A percentile compares a stretch with the other conserved stretches of the same genome.
Evolutionary conservation across 2,888 invertebrate species (phyloP).

Genomic region (Mesoligia furuncula): DNA sequence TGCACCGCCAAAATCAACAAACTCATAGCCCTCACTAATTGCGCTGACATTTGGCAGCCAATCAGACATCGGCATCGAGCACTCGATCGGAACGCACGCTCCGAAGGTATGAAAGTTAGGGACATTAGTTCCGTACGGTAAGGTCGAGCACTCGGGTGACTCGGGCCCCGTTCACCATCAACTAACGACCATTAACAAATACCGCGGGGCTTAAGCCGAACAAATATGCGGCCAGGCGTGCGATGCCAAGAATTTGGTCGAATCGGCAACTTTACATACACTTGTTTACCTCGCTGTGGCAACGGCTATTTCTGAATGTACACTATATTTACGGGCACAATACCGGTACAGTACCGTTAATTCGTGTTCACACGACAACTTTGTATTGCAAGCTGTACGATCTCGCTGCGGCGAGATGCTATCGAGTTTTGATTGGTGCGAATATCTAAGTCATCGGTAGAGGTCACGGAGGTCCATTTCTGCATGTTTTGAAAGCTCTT

Average conservation of each 20-base stretch:
- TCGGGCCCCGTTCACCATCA: constrained; percentile 70
- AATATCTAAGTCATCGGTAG: constrained; percentile 31
- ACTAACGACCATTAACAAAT: constrained; percentile 75
- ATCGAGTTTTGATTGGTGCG: constrained; percentile 30
- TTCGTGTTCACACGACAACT: constrained; percentile 66
- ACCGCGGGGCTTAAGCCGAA: constrained; percentile 68
- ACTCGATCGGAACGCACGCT: constrained; percentile 36
- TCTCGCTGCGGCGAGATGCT: constrained; percentile 31
- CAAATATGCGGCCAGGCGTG: constrained; percentile 80
- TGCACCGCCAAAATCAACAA: constrained; percentile 46
- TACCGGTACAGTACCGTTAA: constrained; percentile 71
- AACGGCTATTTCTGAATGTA: constrained; percentile 79
- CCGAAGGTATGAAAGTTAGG: constrained; percentile 18
- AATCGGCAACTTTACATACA: constrained; percentile 81
- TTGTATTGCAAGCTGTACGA: constrained; percentile 46
- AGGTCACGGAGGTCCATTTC: constrained; percentile 35
- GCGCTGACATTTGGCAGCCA: constrained; percentile 54
- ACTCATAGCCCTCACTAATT: constrained; percentile 37
- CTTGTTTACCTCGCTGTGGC: constrained; percentile 84
- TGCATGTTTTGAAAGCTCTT: constrained; percentile 3
- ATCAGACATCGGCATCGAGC: constrained; percentile 20
- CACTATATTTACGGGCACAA: constrained; percentile 69
- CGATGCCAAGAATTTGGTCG: constrained; percentile 87
- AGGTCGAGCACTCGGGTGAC: constrained; percentile 47
- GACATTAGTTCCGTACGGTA: constrained; percentile 43